These are phyloP conservation scores for Pseudochirops cupreus DNA, from an alignment of 2,797 vertebrate species.

Conservation along the genomic window DNA sequence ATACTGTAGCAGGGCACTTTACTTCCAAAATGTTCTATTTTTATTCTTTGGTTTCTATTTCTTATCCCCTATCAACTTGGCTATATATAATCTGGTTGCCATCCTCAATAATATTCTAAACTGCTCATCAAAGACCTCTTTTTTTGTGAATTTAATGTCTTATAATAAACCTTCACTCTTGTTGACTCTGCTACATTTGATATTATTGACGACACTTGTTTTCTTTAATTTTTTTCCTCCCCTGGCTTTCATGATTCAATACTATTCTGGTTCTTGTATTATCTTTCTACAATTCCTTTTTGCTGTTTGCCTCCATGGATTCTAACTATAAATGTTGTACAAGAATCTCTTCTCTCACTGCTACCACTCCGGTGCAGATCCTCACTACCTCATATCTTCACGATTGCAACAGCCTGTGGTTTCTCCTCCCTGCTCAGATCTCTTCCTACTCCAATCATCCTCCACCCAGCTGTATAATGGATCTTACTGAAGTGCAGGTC, in stretches of 20 bases:
- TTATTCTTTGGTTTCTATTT: neutral
- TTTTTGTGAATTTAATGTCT: neutral
- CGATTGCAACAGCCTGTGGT: neutral
- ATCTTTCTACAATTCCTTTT: neutral
- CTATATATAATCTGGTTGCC: neutral
- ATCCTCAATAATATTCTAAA: neutral
- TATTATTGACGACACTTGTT: neutral
- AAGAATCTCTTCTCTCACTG: neutral
- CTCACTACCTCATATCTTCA: too few species aligned
- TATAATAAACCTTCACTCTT: neutral
- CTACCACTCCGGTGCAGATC: neutral
- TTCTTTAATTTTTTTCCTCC: neutral
- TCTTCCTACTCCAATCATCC: neutral
- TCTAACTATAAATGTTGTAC: neutral
- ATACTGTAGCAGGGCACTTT: too few species aligned
- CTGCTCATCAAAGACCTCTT: neutral
- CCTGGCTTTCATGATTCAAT: neutral
- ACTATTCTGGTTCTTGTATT: neutral
- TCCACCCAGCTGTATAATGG: neutral
- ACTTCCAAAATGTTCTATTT: neutral
- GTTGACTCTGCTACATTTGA: neutral
- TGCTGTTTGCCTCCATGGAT: neutral
- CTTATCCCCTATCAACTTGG: neutral
- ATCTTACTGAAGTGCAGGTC: neutral
- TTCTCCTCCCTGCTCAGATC: neutral